A percentile compares a stretch with the other conserved stretches of the same genome.
phyloP scores from a whole-genome alignment of 1,140 invertebrate species.

The Heliconius congener region DNA sequence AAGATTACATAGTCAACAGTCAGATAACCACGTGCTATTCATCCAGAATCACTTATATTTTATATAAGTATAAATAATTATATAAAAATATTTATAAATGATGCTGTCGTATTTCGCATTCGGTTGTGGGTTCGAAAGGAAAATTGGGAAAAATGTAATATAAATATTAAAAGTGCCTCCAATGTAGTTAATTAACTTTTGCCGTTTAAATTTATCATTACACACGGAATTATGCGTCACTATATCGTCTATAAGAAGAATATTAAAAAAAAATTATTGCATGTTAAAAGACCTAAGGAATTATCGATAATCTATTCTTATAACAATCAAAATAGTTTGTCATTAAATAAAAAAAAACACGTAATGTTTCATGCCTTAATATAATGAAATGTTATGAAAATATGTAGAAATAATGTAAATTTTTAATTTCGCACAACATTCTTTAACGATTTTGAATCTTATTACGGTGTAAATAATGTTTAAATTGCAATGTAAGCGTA shows the following conservation, averaged over 20 bases:
- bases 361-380: conserved; percentile 6
- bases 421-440: neutral
- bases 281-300: too few species aligned
- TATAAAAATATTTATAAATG: too few species aligned
- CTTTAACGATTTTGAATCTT: neutral
- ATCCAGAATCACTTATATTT: neutral
- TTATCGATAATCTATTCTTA: neutral
- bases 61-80: too few species aligned
- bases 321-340: neutral
- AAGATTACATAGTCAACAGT: neutral
- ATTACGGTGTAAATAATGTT: neutral
- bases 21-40: neutral
- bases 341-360: neutral
- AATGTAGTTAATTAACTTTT: too few species aligned
- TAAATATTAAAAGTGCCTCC: too few species aligned
- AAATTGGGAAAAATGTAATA: too few species aligned
- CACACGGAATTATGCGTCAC: too few species aligned
- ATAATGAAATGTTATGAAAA: neutral
- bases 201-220: too few species aligned
- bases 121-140: too few species aligned
- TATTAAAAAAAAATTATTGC: too few species aligned
- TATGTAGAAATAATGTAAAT: neutral
- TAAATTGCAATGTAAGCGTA: conserved; percentile 8
- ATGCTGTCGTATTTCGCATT: too few species aligned
- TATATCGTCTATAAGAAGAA: too few species aligned